phyloP scores from a whole-genome alignment of 2,797 vertebrate genomes.

The Odontamblyopus lacepedii region DNA sequence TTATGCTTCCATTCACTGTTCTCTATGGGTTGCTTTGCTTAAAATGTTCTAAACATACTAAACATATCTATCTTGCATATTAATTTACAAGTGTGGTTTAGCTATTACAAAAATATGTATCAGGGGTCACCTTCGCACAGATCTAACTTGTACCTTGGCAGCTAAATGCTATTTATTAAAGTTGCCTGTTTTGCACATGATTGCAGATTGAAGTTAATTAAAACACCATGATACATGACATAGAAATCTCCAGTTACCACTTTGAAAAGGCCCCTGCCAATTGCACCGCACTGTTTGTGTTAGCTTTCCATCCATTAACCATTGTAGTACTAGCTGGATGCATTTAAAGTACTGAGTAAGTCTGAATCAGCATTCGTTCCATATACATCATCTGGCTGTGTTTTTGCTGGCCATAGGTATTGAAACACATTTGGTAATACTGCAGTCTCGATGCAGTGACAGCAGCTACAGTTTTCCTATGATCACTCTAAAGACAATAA shows the following conservation, averaged over 20 bases:
- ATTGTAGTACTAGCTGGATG: neutral
- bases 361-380: neutral
- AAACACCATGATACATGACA: too few species aligned
- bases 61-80: too few species aligned
- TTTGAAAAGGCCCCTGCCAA: neutral
- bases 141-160: too few species aligned
- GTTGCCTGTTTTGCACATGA: too few species aligned
- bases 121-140: too few species aligned
- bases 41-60: too few species aligned
- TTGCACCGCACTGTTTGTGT: neutral
- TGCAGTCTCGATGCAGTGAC: conserved; percentile 16
- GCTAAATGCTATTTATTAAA: too few species aligned
- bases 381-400: conserved; percentile 4
- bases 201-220: too few species aligned
- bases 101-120: too few species aligned
- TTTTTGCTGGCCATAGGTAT: conserved; percentile 13
- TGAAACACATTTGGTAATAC: conserved; percentile 26
- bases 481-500: conserved; percentile 6
- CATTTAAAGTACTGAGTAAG: neutral
- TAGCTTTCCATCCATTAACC: neutral
- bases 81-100: too few species aligned
- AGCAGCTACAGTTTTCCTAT: conserved; percentile 11
- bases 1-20: too few species aligned
- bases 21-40: too few species aligned
- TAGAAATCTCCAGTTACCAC: neutral